phyloP scores from a whole-genome alignment of 2,888 invertebrate genomes.

The Drosophila fungiperda region DNA sequence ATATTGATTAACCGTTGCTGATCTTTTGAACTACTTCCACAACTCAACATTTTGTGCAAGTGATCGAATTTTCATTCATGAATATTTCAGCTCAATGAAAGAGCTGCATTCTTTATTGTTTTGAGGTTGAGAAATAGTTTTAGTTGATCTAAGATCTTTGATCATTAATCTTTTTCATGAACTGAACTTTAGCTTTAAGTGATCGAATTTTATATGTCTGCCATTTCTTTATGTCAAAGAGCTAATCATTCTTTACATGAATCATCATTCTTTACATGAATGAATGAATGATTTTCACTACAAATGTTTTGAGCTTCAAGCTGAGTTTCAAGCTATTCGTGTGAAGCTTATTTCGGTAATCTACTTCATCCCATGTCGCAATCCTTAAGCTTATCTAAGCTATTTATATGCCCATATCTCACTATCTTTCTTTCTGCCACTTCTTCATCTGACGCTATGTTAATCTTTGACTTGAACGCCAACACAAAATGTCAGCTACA shows the following conservation, averaged over 20 bases:
- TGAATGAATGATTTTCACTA: background rate
- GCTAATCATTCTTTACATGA: background rate
- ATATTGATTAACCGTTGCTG: conserved; percentile 16
- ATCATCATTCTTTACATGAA: background rate
- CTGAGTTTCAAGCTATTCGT: background rate
- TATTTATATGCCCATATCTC: background rate
- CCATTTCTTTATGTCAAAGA: background rate
- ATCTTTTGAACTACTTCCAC: background rate
- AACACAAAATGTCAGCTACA: conserved; percentile 34
- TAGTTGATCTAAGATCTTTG: conserved; percentile 6
- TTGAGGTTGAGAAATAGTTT: background rate
- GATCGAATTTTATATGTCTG: background rate
- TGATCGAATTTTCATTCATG: conserved; percentile 22
- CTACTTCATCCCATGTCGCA: background rate
- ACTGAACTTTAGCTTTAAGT: background rate
- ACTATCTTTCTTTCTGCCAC: background rate
- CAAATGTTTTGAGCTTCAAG: background rate
- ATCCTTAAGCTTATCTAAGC: background rate
- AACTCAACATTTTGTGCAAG: conserved; percentile 6
- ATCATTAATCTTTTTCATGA: conserved; percentile 2
- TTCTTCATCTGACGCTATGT: background rate
- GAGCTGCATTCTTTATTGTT: background rate
- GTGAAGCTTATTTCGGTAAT: conserved; percentile 1
- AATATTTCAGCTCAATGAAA: background rate
- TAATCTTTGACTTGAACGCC: conserved; percentile 11